These are phyloP conservation scores for Heliconius hermathena DNA, from an alignment of 1,140 invertebrate species.

Conservation along the genomic window DNA sequence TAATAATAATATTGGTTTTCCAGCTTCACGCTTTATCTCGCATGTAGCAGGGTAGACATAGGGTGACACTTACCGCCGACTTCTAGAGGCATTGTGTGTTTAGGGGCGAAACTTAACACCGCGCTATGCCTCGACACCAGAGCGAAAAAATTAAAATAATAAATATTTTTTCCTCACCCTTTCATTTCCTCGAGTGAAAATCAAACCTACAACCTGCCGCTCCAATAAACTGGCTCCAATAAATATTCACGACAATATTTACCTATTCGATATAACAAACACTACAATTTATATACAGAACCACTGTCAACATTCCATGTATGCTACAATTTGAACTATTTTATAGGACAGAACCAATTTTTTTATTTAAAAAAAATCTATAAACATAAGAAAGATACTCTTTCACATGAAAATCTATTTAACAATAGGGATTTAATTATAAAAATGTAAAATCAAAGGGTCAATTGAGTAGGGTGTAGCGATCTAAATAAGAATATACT, in stretches of 20 bases:
- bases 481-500: constrained; percentile 57
- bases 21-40: too few species aligned
- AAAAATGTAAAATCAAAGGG: constrained; percentile 41
- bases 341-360: not conserved
- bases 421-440: constrained; percentile 32
- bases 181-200: too few species aligned
- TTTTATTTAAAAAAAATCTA: constrained; percentile 9
- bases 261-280: not conserved
- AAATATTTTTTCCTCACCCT: too few species aligned
- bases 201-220: too few species aligned
- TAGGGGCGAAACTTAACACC: too few species aligned
- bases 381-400: constrained; percentile 9
- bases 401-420: constrained; percentile 21
- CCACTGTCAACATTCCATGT: not conserved
- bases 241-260: not conserved
- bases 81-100: too few species aligned
- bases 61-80: too few species aligned
- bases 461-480: constrained; percentile 48
- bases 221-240: not conserved
- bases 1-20: too few species aligned
- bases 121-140: too few species aligned
- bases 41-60: too few species aligned
- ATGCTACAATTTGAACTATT: not conserved
- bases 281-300: not conserved
- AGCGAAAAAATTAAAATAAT: too few species aligned